Evolutionary conservation across 2,113 vertebrate species (phyloP).

Genomic region (Chrysemys picta): DNA sequence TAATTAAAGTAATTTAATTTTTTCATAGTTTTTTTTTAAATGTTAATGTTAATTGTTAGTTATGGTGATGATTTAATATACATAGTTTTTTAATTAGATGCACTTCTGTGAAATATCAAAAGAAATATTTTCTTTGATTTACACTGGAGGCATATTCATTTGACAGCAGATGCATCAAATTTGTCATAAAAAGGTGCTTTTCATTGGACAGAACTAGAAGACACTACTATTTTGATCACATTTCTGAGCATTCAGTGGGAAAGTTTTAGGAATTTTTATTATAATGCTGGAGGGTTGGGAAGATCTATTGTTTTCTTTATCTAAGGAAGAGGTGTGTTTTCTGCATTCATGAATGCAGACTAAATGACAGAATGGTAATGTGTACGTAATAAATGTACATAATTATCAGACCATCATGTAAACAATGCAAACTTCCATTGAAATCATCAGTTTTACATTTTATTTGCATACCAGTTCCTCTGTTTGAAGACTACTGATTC

Average conservation of each 20-base stretch:
- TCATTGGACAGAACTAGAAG: constrained; percentile 79
- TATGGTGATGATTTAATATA: constrained; percentile 81
- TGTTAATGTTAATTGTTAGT: constrained; percentile 85
- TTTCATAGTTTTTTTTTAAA: constrained; percentile 79
- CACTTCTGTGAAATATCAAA: constrained; percentile 86
- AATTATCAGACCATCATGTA: constrained; percentile 71
- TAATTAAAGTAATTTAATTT: constrained; percentile 81
- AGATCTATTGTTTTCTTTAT: constrained; percentile 77
- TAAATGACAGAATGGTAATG: constrained; percentile 76
- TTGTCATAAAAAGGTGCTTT: constrained; percentile 83
- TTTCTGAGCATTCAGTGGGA: constrained; percentile 77
- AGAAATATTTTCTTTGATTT: constrained; percentile 84
- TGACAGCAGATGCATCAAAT: constrained; percentile 82
- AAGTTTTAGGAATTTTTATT: constrained; percentile 78
- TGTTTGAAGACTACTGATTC: constrained; percentile 86
- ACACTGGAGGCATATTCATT: constrained; percentile 86
- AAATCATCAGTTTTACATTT: constrained; percentile 70
- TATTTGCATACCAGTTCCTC: constrained; percentile 77
- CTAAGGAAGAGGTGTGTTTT: constrained; percentile 67
- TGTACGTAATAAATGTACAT: constrained; percentile 75
- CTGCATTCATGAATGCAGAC: constrained; percentile 60
- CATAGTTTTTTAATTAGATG: constrained; percentile 82
- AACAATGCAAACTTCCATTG: constrained; percentile 80
- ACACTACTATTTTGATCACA: constrained; percentile 85
- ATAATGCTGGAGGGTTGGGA: constrained; percentile 77